Base-by-base conservation (phyloP, 2,797 vertebrate genomes). In the Okamejei kenojei region DNA sequence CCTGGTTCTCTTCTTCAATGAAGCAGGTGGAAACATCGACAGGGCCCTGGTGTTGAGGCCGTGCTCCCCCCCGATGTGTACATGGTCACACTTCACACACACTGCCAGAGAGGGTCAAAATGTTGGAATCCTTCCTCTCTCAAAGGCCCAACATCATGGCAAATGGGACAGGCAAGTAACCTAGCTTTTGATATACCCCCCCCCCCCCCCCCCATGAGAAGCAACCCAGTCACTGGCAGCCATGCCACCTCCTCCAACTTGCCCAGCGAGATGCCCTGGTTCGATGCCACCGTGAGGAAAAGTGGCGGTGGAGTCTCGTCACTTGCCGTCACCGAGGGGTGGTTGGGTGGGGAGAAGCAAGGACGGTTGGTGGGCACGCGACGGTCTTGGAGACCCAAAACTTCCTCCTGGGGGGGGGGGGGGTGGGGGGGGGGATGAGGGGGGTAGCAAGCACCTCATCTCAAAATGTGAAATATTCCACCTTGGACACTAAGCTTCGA, bases 351-450 rank as follows among this genome's bases (percentile, higher is more conserved):
- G 7, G 32, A 94, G 71, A 23, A 94, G 94, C 93, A 93, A 80
- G 35, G 93, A 94, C 13, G 77, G 73, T 93, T 93, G 19, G 94
- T 93, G 94, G 68, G 54, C 26, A 38, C 26, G 21, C 10, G 0
- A 35, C 5, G 6, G n/a, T 38, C 65, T 38, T 54, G 21, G 29
- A 7, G 71, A 29, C 0, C 26, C 5, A 38, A 90, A 73, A 73
- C 71, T 29, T 45, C 29, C 29, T 79, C 35, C 77, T 15, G 32
- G 35, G 32, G 32, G 45, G 3, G 45, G 5, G 45, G 45, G 4
- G 45, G 3, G 3, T 0, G 0, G 45, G 45, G 1, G 45, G 45
- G 45, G 2, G 45, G 45, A n/a, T n/a, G n/a, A n/a, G 45, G 45
- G 4, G 45, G 3, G 3, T 0, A 6, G 2, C 79, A 7, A 38